Conservation (phyloP, 2,888 invertebrate genomes). For the Hybos culiciformis region DNA sequence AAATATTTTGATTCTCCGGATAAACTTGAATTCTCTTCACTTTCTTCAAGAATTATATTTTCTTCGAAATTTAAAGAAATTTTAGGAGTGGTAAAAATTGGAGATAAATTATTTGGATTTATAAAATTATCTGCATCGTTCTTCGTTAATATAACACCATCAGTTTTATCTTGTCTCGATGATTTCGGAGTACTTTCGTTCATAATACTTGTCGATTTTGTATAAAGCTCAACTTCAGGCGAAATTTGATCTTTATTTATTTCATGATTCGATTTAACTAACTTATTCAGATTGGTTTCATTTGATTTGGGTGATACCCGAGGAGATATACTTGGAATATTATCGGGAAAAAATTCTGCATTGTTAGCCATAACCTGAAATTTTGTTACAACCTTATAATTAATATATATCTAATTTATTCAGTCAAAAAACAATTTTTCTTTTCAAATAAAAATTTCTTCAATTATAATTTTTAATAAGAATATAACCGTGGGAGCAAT, state of each 20-base stretch:
- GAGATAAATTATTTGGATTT: constrained; percentile 25
- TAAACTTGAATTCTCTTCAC: constrained; percentile 30
- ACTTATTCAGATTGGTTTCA: neutral
- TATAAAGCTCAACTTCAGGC: too few species aligned
- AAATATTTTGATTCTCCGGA: constrained; percentile 25
- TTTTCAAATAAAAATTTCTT: too few species aligned
- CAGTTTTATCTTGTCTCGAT: constrained; percentile 13
- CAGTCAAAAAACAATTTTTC: too few species aligned
- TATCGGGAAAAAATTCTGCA: constrained; percentile 33
- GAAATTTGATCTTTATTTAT: neutral
- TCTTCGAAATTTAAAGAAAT: neutral
- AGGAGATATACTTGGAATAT: constrained; percentile 18
- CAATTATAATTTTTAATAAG: too few species aligned
- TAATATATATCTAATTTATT: too few species aligned
- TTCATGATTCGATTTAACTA: constrained; percentile 6
- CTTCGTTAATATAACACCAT: constrained; percentile 17
- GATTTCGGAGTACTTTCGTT: constrained; percentile 17
- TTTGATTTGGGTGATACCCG: constrained; percentile 6
- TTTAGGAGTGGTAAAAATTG: constrained; percentile 21
- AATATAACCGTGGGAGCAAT: too few species aligned
- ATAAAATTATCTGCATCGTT: constrained; percentile 21
- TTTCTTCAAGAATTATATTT: constrained; percentile 31
- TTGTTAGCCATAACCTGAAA: constrained; percentile 36
- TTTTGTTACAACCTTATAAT: too few species aligned
- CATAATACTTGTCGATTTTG: neutral